A percentile compares a stretch with the other conserved stretches of the same genome.
Conservation (phyloP, 1,140 invertebrate genomes). For the Megalopta genalis region DNA sequence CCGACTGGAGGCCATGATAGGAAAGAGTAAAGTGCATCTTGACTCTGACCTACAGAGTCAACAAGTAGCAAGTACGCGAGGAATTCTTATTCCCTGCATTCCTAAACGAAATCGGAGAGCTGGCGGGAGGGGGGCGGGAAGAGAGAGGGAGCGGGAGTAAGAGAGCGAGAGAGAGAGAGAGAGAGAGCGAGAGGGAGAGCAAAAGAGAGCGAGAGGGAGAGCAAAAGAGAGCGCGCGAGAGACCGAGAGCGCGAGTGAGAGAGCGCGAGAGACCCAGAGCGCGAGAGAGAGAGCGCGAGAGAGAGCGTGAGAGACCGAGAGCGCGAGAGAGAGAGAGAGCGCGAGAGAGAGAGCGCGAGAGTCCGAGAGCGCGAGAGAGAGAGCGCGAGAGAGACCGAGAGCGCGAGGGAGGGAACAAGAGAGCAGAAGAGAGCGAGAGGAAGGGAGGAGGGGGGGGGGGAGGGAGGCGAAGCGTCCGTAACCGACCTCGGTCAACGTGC, state of each 20-base stretch:
- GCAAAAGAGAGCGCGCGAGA: no score
- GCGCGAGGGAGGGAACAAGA: no score
- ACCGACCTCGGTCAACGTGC: slow-evolving; percentile 44
- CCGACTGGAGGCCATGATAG: not conserved
- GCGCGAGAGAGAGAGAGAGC: no score
- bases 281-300: no score
- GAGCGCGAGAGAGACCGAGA: no score
- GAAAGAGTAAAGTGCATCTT: slow-evolving; percentile 58
- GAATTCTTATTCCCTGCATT: slow-evolving; percentile 55
- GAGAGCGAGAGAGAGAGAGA: no score
- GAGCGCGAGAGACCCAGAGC: no score
- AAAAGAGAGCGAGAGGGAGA: no score
- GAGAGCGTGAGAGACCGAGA: no score
- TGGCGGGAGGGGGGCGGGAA: not conserved
- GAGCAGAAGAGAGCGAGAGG: not conserved
- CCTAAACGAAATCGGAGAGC: slow-evolving; percentile 21
- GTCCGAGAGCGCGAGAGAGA: no score
- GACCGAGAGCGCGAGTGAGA: not conserved
- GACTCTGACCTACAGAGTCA: slow-evolving; percentile 70
- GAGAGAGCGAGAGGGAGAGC: no score
- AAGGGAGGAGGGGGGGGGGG: no score
- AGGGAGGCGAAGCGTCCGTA: not conserved
- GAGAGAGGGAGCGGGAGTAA: not conserved
- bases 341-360: not conserved
- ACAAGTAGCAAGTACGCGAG: slow-evolving; percentile 63